Evolutionary conservation across 2,797 vertebrate genomes (phyloP).

Genomic region (Apodemus agrarius): DNA sequence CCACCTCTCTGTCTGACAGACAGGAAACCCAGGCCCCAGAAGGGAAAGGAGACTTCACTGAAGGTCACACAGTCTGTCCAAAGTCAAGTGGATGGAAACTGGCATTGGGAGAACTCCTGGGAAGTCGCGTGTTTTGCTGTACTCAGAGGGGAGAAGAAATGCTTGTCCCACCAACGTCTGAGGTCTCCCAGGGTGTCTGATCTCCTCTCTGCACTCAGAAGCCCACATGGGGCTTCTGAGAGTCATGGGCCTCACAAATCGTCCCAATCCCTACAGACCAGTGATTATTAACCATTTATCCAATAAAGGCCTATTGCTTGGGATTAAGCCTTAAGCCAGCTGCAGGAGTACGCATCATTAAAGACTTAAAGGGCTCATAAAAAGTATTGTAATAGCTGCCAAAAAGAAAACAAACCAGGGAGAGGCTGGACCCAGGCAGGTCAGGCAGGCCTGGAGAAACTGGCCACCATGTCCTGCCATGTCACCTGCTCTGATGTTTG

Average conservation of each 20-base stretch:
- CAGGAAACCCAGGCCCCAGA: background rate
- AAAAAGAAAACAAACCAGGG: slow-evolving; percentile 70
- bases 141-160: background rate
- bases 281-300: slow-evolving; percentile 82
- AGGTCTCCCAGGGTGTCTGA: background rate
- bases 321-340: slow-evolving; percentile 80
- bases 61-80: slow-evolving; percentile 4
- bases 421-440: background rate
- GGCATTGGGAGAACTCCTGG: background rate
- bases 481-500: background rate
- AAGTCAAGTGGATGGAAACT: background rate
- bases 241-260: slow-evolving; percentile 33
- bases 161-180: background rate
- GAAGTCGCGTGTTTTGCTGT: background rate
- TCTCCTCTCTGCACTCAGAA: background rate
- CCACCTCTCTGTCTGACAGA: background rate
- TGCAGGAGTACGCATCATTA: slow-evolving; percentile 70
- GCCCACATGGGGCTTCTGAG: background rate
- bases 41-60: background rate
- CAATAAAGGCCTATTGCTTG: slow-evolving; percentile 79
- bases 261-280: slow-evolving; percentile 59
- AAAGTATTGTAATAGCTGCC: slow-evolving; percentile 61
- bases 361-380: slow-evolving; percentile 79
- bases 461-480: background rate
- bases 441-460: background rate